Evolutionary conservation across 2,888 invertebrate genomes (phyloP).

Genomic region (Antitype chi): DNA sequence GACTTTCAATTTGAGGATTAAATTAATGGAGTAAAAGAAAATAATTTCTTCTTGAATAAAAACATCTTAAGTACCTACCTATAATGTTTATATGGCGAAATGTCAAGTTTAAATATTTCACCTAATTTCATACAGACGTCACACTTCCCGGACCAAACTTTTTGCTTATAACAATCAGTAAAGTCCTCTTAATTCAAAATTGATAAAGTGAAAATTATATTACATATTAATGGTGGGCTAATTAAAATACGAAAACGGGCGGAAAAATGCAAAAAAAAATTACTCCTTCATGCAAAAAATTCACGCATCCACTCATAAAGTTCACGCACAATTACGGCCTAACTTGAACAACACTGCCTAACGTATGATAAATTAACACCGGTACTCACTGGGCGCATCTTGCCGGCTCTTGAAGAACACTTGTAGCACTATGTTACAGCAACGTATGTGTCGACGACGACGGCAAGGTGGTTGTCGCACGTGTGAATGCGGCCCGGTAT

Average conservation of each 20-base stretch:
- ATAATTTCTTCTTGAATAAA: neutral
- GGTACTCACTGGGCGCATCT: slow-evolving; percentile 86
- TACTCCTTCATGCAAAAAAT: slow-evolving; percentile 7
- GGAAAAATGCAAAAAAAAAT: neutral
- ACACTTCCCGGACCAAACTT: neutral
- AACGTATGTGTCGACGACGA: slow-evolving; percentile 55
- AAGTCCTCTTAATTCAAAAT: neutral
- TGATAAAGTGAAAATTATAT: neutral
- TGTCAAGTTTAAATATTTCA: neutral
- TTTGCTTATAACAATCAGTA: neutral
- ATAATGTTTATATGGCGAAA: neutral
- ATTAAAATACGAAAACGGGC: slow-evolving; percentile 1
- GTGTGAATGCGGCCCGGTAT: slow-evolving; percentile 75
- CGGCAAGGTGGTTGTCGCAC: slow-evolving; percentile 66
- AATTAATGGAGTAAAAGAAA: neutral
- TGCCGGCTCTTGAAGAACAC: slow-evolving; percentile 75
- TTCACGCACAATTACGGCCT: slow-evolving; percentile 48
- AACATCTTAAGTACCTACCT: neutral
- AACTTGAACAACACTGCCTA: slow-evolving; percentile 51
- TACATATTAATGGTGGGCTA: neutral
- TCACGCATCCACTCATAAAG: slow-evolving; percentile 36
- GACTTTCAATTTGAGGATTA: slow-evolving; percentile 21
- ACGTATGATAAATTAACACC: slow-evolving; percentile 69
- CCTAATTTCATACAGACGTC: neutral
- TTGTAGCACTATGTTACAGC: slow-evolving; percentile 69